Evolutionary conservation across 2,797 vertebrate genomes (phyloP), one percentile per base, ranked within the genome.

Genomic region (Artibeus jamaicensis): DNA sequence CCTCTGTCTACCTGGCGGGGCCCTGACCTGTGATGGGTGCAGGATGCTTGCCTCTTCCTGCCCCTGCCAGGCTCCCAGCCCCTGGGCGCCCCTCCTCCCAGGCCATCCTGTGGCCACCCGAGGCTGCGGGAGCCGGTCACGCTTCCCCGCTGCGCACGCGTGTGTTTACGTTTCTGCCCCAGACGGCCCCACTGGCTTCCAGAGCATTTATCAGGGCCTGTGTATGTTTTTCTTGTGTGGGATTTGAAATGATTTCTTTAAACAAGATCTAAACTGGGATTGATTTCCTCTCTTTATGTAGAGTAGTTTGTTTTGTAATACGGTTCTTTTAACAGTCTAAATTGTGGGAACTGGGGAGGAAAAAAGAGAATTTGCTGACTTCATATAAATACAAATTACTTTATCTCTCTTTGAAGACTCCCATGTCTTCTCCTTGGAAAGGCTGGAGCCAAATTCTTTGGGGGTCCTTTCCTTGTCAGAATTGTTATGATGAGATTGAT

Each of bases 191-290:
- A 2, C 39, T 1, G 2, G 83, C 83, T 90, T 87, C 78, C 78
- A 90, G 87, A 18, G 89, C 89, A 84, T 97, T 96, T 92, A 82
- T 96, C 95, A 94, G 97, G 62, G 59, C 48, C 59, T 89, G 86
- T 97, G 97, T 97, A 88, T 97, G 96, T 97, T 97, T 98, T 97
- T 96, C 97, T 97, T 98, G 93, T 95, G 94, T 96, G 96, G 91
- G 96, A 97, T 97, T 96, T 97, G 91, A 97, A 98, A 96, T 88
- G 94, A 95, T 96, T 97, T 97, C 97, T 98, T 97, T 97, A 97
- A 97, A 98, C 97, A 98, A 97, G 96, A 78, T 91, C 97, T 97
- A 87, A 74, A 84, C 95, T 82, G 95, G 84, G 96, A 96, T 93
- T 95, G 95, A 96, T 97, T 98, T 97, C 96, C 95, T 96, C 95